Base-by-base conservation (phyloP, 2,888 invertebrate genomes). In the Meteorus colon region DNA sequence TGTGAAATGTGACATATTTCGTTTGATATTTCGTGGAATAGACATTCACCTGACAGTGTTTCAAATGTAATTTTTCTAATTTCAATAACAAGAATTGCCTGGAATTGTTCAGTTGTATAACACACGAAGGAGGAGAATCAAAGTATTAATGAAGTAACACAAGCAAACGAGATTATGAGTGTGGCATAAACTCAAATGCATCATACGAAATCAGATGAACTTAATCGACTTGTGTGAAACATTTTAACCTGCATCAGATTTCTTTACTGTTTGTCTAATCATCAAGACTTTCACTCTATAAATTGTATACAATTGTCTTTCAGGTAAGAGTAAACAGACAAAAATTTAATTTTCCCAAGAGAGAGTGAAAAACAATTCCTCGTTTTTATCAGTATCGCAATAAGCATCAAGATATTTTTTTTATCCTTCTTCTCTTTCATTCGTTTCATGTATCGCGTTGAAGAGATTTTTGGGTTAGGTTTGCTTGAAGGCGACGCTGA, bases 401-500 rank as follows among this genome's bases (percentile, higher is more conserved):
- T 12, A 41, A 24, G 41, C 3, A 65, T 5, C 1, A 4, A 41
- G 8, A 31, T 4, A 14, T 14, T 34, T 34, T n/a, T n/a, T 29
- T 31, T n/a, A 16, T 24, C 1, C 8, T 55, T 19, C 19, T 55
- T 6, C 8, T 41, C 12, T 41, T 10, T 41, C 41, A 12, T 41
- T 41, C 41, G 41, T 48, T 48, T n/a, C 4, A 4, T 48, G n/a
- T 48, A 48, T 55, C 8, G 55, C 55, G 55, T 19, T 55, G 19
- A 55, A 65, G 19, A 12, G 19, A 65, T 65, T 65, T 79, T 77
- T 75, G 75, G 77, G 77, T 79, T 77, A 80, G 77, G 79, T 80
- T 80, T 37, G 69, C 34, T 55, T 34, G 51, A 75, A 71, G 75
- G 69, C 77, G 80, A 79, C 79, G 80, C 80, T 73, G 81, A 51